A percentile compares a stretch with the other conserved stretches of the same genome.
Conservation (phyloP, 2,888 invertebrate species). For the Helobdella robusta region DNA sequence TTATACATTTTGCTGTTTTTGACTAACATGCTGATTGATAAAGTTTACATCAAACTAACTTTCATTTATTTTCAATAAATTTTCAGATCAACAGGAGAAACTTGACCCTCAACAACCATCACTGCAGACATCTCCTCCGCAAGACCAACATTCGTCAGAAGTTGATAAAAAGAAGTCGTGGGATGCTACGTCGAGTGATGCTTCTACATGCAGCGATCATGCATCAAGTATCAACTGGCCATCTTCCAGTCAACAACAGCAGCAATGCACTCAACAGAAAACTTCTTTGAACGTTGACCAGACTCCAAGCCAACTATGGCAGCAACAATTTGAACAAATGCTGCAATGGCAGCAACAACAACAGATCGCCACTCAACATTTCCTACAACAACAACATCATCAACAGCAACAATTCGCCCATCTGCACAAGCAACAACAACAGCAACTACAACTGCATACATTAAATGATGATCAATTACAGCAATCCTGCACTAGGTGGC, state of each 20-base stretch:
- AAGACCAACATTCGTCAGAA: no score
- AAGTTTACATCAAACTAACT: no score
- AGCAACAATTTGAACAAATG: conserved; percentile 28
- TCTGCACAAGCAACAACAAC: conserved; percentile 38
- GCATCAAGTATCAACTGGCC: conserved; percentile 12
- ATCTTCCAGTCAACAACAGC: background rate
- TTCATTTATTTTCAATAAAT: no score
- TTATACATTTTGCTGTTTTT: no score
- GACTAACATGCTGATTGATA: no score
- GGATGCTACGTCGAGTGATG: no score
- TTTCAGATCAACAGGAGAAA: no score
- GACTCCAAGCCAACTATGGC: conserved; percentile 21
- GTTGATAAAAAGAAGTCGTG: no score
- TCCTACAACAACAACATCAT: conserved; percentile 19
- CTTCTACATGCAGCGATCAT: no score
- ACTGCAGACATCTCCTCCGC: no score
- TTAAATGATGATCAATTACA: no score
- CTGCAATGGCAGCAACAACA: conserved; percentile 47
- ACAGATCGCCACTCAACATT: conserved; percentile 20
- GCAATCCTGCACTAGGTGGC: conserved; percentile 1
- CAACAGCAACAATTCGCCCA: conserved; percentile 35
- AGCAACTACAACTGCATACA: conserved; percentile 38
- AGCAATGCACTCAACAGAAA: conserved; percentile 20
- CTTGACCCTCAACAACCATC: no score
- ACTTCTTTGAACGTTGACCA: conserved; percentile 5